Percentiles rank a stretch among this genome's conserved stretches.
Conservation (phyloP, 2,113 vertebrate species). For the Anarhynchus alexandrinus region DNA sequence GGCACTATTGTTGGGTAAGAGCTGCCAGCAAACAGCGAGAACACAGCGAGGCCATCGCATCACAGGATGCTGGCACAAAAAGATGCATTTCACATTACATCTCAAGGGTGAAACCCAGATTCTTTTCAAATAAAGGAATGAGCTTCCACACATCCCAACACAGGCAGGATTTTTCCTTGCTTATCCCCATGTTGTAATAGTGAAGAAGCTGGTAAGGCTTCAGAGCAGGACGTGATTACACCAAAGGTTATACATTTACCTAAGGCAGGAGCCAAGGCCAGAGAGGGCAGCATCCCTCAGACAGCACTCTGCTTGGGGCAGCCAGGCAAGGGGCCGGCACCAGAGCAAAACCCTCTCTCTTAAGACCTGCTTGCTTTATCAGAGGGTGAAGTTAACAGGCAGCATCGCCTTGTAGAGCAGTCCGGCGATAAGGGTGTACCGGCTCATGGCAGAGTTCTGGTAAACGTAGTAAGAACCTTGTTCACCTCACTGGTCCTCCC, state of each 20-base stretch:
- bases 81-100: neutral
- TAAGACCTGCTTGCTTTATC: too few relatives aligned
- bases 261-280: neutral
- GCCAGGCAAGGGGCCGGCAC: neutral
- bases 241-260: neutral
- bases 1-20: neutral
- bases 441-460: too few relatives aligned
- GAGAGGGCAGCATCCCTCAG: neutral
- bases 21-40: conserved; percentile 11
- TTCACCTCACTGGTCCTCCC: too few relatives aligned
- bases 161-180: neutral
- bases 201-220: neutral
- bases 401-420: too few relatives aligned
- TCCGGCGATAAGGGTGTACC: too few relatives aligned
- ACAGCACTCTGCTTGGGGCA: neutral
- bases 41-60: neutral
- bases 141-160: neutral
- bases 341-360: too few relatives aligned
- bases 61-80: neutral
- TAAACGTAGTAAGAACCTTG: too few relatives aligned
- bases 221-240: neutral
- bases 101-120: neutral
- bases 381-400: too few relatives aligned
- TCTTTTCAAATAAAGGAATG: neutral
- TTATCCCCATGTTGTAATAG: neutral